Conservation (phyloP, 2,113 vertebrate genomes). For the Strigops habroptila region DNA sequence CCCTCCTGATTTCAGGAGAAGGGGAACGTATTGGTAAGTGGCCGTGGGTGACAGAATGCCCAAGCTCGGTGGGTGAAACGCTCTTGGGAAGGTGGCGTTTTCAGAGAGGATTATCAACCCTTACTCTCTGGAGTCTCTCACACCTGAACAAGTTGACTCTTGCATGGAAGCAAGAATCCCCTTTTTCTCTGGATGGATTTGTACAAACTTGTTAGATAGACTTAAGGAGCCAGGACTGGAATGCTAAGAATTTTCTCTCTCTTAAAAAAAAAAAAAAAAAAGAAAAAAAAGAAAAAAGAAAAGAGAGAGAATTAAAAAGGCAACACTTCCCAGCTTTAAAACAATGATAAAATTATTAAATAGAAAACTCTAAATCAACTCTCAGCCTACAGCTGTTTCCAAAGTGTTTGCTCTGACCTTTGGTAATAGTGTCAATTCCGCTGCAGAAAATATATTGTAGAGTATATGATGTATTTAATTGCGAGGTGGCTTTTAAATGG, state of each 20-base stretch:
- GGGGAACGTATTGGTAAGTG: neutral
- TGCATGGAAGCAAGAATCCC: conserved; percentile 74
- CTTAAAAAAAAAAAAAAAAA: neutral
- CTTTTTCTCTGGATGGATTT: conserved; percentile 71
- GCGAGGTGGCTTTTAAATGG: conserved; percentile 55
- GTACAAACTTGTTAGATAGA: conserved; percentile 80
- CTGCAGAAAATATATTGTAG: conserved; percentile 43
- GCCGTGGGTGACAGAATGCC: neutral
- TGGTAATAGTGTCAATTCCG: neutral
- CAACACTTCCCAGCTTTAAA: conserved; percentile 20
- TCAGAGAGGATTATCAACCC: conserved; percentile 31
- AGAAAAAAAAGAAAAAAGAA: neutral
- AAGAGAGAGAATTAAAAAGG: neutral
- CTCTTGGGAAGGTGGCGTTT: neutral
- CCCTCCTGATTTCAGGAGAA: conserved; percentile 35
- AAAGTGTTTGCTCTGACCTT: conserved; percentile 39
- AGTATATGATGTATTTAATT: conserved; percentile 48
- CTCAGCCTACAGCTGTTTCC: conserved; percentile 4
- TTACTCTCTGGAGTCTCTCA: conserved; percentile 14
- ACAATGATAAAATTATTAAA: conserved; percentile 42
- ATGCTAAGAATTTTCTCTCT: conserved; percentile 71
- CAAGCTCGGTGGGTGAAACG: neutral
- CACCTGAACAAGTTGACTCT: conserved; percentile 78
- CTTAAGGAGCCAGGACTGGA: conserved; percentile 76
- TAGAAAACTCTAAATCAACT: conserved; percentile 23